Evolutionary conservation across 2,888 invertebrate species (phyloP).

Genomic region (Microctonus hyperodae): DNA sequence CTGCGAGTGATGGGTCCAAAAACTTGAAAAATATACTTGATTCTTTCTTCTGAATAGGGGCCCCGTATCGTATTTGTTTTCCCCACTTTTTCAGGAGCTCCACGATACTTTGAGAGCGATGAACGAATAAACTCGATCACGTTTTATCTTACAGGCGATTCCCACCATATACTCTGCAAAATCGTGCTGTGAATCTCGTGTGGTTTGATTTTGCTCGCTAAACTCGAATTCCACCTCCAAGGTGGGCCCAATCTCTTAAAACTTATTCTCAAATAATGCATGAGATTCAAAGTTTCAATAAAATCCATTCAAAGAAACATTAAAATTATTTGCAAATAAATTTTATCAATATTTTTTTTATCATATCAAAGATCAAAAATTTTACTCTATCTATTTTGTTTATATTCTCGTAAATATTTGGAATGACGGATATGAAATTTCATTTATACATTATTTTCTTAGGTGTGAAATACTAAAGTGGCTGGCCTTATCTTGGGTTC

Average conservation of each 20-base stretch:
- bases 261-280: neutral
- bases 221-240: slow-evolving; percentile 25
- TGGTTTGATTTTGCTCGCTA: slow-evolving; percentile 20
- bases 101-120: neutral
- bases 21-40: slow-evolving; percentile 15
- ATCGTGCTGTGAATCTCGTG: slow-evolving; percentile 21
- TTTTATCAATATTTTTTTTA: too few relatives aligned
- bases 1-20: neutral
- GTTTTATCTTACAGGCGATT: slow-evolving; percentile 11
- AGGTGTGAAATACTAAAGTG: slow-evolving; percentile 21
- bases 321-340: too few relatives aligned
- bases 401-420: too few relatives aligned
- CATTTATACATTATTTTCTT: neutral
- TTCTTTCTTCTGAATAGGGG: slow-evolving; percentile 13
- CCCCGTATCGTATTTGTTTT: slow-evolving; percentile 12
- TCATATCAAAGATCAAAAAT: too few relatives aligned
- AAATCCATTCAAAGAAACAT: too few relatives aligned
- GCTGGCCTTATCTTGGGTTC: slow-evolving; percentile 12
- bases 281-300: neutral
- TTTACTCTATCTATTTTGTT: too few relatives aligned
- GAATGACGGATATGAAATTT: too few relatives aligned
- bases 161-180: neutral
- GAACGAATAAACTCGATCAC: slow-evolving; percentile 16
- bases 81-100: slow-evolving; percentile 9
- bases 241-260: slow-evolving; percentile 25